Percentiles rank a stretch among this genome's conserved stretches.
These are phyloP conservation scores for Nysson spinosus DNA, from an alignment of 2,888 invertebrate genomes.

Conservation along the genomic window DNA sequence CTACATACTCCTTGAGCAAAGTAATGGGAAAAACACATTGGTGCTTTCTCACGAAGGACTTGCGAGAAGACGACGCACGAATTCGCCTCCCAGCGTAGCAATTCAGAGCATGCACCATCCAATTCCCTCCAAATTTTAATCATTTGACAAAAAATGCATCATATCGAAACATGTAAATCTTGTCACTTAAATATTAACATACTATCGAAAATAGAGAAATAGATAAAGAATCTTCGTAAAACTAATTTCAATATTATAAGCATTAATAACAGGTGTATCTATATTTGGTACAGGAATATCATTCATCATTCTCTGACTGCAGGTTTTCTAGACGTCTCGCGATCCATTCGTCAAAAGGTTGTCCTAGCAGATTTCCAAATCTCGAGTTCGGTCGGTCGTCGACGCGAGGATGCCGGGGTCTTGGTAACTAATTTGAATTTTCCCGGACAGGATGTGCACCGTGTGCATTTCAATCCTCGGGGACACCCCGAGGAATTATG, in stretches of 20 bases:
- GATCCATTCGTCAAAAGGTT: conserved; percentile 12
- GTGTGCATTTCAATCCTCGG: conserved; percentile 72
- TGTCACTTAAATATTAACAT: too few relatives aligned
- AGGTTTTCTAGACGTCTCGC: conserved; percentile 14
- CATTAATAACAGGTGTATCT: too few relatives aligned
- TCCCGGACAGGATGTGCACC: conserved; percentile 73
- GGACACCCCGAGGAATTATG: conserved; percentile 67
- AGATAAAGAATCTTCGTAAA: too few relatives aligned
- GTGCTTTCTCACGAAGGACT: conserved; percentile 41
- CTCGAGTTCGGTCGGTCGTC: conserved; percentile 25
- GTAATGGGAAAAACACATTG: conserved; percentile 35
- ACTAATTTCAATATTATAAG: too few relatives aligned
- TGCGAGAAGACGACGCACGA: conserved; percentile 6
- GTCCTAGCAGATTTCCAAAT: conserved; percentile 54
- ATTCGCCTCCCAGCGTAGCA: conserved; percentile 1
- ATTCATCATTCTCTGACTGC: neutral
- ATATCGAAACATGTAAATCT: too few relatives aligned
- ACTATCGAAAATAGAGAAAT: too few relatives aligned
- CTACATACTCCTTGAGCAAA: conserved; percentile 12
- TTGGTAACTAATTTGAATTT: conserved; percentile 68
- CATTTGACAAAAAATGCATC: too few relatives aligned
- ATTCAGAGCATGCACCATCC: conserved; percentile 4
- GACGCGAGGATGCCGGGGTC: too few relatives aligned
- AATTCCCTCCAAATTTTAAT: too few relatives aligned
- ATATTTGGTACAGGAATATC: conserved; percentile 16